A percentile compares a stretch with the other conserved stretches of the same genome.
phyloP scores from a whole-genome alignment of 2,888 invertebrate species.

The Dryococelus australis region DNA sequence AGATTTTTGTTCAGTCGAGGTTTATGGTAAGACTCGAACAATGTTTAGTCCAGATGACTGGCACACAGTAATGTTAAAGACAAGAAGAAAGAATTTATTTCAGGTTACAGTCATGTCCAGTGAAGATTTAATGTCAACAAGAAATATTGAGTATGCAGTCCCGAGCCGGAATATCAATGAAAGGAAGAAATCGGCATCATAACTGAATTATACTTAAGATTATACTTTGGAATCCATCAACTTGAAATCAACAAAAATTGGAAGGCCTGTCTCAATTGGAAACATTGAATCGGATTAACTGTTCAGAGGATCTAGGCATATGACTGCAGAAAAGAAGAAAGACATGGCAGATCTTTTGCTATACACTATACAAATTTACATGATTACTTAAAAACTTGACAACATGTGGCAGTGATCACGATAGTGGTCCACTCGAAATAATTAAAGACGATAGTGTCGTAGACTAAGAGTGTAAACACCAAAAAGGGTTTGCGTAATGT shows the following conservation, averaged over 20 bases:
- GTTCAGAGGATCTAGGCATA: background rate
- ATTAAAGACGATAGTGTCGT: no score
- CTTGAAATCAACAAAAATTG: background rate
- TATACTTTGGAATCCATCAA: background rate
- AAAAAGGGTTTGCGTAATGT: no score
- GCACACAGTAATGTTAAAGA: background rate
- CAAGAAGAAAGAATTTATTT: background rate
- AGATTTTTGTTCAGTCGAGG: no score
- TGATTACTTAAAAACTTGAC: background rate
- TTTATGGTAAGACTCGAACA: background rate
- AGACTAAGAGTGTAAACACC: no score
- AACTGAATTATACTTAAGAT: background rate
- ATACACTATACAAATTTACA: background rate
- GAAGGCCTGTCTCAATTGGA: background rate
- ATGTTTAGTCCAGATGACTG: background rate
- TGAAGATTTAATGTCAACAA: background rate
- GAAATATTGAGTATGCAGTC: background rate
- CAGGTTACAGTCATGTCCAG: background rate
- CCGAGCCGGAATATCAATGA: background rate
- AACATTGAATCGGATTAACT: background rate
- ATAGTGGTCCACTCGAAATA: no score
- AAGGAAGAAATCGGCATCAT: background rate
- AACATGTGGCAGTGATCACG: background rate
- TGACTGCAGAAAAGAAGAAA: background rate
- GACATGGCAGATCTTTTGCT: background rate